Evolutionary conservation across 2,888 invertebrate genomes (phyloP).

Genomic region (Homarus gammarus): DNA sequence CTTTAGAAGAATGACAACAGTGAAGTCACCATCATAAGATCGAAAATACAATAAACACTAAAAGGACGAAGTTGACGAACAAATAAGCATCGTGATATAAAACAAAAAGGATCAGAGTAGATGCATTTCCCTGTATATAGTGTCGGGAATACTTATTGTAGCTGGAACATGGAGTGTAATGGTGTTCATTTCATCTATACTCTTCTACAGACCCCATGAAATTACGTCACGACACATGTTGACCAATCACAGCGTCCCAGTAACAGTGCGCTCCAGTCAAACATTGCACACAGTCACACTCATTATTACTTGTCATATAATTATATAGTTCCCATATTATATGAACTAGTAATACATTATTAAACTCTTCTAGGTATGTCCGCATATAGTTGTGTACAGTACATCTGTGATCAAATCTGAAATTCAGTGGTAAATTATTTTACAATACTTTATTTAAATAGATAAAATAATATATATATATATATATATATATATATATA

Average conservation of each 20-base stretch:
- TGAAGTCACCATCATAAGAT: conserved; percentile 67
- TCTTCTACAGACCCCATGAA: conserved; percentile 34
- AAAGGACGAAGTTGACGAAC: neutral
- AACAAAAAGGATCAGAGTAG: neutral
- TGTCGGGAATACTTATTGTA: neutral
- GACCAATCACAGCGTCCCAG: conserved; percentile 36
- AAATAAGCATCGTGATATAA: conserved; percentile 23
- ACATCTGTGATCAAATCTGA: too few species aligned
- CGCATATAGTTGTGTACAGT: too few species aligned
- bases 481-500: conserved; percentile 25
- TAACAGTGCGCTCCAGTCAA: conserved; percentile 39
- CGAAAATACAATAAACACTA: conserved; percentile 62
- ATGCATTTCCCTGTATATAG: neutral
- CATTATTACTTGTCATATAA: neutral
- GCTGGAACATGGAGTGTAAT: neutral
- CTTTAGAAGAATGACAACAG: conserved; percentile 62
- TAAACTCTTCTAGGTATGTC: too few species aligned
- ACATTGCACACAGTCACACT: conserved; percentile 3
- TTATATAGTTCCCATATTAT: neutral
- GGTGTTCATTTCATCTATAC: conserved; percentile 34
- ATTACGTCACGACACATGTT: conserved; percentile 32
- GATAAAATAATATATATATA: conserved; percentile 2
- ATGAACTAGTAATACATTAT: neutral
- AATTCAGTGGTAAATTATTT: too few species aligned
- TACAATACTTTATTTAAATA: too few species aligned